Evolutionary conservation across 2,888 invertebrate genomes (phyloP).

Genomic region (Standfussiana lucernea): DNA sequence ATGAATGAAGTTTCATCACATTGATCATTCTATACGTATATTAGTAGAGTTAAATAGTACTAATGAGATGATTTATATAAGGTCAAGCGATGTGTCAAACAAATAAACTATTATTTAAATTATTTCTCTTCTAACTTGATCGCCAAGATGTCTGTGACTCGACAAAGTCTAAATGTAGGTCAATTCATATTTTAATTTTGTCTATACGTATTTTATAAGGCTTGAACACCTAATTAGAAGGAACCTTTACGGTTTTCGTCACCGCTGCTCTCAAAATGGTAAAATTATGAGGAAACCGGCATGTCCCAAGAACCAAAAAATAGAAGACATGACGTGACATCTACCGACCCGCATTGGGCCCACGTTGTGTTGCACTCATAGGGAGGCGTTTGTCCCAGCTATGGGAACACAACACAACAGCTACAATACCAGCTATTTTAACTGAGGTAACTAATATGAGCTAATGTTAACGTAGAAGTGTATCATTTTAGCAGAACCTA

Average conservation of each 20-base stretch:
- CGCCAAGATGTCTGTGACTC: background rate
- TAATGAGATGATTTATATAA: constrained; percentile 1
- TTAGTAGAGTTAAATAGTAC: background rate
- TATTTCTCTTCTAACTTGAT: background rate
- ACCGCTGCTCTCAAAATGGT: background rate
- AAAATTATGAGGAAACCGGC: background rate
- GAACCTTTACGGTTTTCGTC: background rate
- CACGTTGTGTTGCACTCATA: background rate
- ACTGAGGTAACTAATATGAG: background rate
- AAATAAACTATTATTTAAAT: background rate
- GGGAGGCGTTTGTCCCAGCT: background rate
- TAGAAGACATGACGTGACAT: background rate
- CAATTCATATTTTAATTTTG: background rate
- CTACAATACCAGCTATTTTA: constrained; percentile 22
- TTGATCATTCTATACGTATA: background rate
- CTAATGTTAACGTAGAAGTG: constrained; percentile 16
- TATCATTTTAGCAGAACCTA: constrained; percentile 27
- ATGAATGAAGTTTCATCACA: background rate
- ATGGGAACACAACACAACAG: background rate
- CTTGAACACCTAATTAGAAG: background rate
- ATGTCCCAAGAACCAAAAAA: background rate
- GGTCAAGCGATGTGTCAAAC: background rate
- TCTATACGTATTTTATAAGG: background rate
- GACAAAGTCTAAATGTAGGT: background rate
- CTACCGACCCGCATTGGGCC: background rate